Percentiles rank a stretch among this genome's conserved stretches.
Conservation (phyloP, 2,113 vertebrate genomes). For the Eubucco bourcierii region DNA sequence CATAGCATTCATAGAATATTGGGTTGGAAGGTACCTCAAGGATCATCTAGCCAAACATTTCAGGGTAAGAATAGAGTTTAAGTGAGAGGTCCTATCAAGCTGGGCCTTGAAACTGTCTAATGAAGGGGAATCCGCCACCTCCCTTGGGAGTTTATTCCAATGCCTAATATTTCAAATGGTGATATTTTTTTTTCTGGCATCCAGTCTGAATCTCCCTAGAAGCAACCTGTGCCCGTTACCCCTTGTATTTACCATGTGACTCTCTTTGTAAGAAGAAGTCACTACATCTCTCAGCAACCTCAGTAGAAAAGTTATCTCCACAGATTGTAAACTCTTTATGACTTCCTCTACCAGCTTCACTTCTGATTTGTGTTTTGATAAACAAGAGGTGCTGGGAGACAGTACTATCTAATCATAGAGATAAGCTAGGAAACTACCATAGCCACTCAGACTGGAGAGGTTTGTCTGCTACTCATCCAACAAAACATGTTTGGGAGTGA, state of each 20-base stretch:
- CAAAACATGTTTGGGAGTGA: not conserved
- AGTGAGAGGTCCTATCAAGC: no score
- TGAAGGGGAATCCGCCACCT: no score
- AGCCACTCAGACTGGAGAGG: not conserved
- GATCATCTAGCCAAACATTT: no score
- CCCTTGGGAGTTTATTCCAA: no score
- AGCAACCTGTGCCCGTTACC: no score
- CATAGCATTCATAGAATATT: not conserved
- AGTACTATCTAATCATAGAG: not conserved
- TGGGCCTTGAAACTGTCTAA: no score
- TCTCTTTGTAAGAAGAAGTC: not conserved
- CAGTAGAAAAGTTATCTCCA: not conserved
- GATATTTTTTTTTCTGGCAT: no score
- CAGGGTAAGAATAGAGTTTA: no score
- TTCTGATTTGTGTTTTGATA: not conserved
- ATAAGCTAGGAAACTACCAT: not conserved
- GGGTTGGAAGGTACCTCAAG: no score
- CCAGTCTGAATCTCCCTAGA: no score
- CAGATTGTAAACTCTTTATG: not conserved
- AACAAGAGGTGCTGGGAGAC: not conserved
- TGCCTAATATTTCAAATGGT: no score
- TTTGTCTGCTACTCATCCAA: not conserved
- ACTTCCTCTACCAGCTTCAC: not conserved
- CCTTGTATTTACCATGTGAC: no score
- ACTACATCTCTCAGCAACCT: not conserved